Evolutionary conservation across 2,113 vertebrate genomes (phyloP), one percentile per base, ranked within the genome.

Genomic region (Oplegnathus fasciatus): DNA sequence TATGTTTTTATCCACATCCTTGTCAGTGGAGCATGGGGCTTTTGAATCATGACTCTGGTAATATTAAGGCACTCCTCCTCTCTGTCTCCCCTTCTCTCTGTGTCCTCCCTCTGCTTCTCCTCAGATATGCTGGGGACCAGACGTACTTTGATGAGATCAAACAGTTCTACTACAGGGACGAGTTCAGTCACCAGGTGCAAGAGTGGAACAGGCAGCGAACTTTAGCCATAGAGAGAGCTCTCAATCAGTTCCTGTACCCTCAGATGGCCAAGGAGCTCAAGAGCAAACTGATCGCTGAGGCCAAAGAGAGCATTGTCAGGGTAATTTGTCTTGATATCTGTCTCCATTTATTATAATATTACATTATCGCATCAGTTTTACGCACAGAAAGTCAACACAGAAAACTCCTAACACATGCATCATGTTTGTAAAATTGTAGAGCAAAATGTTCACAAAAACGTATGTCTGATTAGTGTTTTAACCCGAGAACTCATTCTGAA

Each of bases 141-240:
- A 98, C 98, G 0, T 99, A 99, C 86, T 99, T 99, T 88, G 98
- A 99, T 74, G 98, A 99, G 90, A 99, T 99, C 92, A 99, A 99
- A 83, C 98, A 99, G 89, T 99, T 99, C 93, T 99, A 99, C 91
- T 99, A 99, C 90, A 96, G 98, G 66, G 98, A 99, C 48, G 98
- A 99, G 94, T 99, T 99, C 96, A 99, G 98, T 90, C 98, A 99
- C 93, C 98, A 99, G 88, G 98, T 99, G 78, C 98, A 99, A 80
- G 98, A 99, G 89, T 99, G 98, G 98, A 99, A 99, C 89, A 96
- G 97, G 37, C 98, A 99, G 92, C 96, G 98, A 66, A 99, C 97
- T 0, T 93, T 99, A 93, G 98, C 98, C 88, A 99, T 99, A 0
- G 98, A 99, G 85, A 93, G 97, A 26, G 88, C 98, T 6, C 96